These are phyloP conservation scores for Brenthis ino DNA, from an alignment of 2,888 invertebrate genomes.

Conservation along the genomic window DNA sequence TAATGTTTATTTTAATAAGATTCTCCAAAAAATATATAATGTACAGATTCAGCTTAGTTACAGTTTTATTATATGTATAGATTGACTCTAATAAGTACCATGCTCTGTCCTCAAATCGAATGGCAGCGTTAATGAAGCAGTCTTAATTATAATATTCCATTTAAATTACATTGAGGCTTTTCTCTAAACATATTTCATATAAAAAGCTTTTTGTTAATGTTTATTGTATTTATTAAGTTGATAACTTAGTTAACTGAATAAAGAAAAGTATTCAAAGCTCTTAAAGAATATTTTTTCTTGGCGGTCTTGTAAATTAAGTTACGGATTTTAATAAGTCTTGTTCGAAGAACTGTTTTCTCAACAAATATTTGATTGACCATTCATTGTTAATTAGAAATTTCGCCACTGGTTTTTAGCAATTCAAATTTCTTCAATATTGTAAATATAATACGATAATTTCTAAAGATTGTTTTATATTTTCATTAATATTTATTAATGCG, in stretches of 20 bases:
- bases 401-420: conserved; percentile 5
- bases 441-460: background rate
- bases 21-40: too few species aligned
- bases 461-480: background rate
- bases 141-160: too few species aligned
- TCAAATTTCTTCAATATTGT: background rate
- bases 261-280: conserved; percentile 10
- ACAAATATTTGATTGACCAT: conserved; percentile 24
- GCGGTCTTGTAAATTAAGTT: conserved; percentile 21
- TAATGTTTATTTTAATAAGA: too few species aligned
- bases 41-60: too few species aligned
- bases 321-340: conserved; percentile 17
- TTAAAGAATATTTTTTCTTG: conserved; percentile 16
- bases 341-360: conserved; percentile 12
- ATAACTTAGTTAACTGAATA: conserved; percentile 8
- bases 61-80: too few species aligned
- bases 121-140: too few species aligned
- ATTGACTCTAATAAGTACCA: too few species aligned
- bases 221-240: background rate
- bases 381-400: conserved; percentile 16
- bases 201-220: background rate
- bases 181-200: background rate
- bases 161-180: too few species aligned
- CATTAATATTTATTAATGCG: too few species aligned
- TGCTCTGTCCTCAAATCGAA: too few species aligned